Conservation (phyloP, 2,113 vertebrate genomes). For the Tychaedon coryphoeus region DNA sequence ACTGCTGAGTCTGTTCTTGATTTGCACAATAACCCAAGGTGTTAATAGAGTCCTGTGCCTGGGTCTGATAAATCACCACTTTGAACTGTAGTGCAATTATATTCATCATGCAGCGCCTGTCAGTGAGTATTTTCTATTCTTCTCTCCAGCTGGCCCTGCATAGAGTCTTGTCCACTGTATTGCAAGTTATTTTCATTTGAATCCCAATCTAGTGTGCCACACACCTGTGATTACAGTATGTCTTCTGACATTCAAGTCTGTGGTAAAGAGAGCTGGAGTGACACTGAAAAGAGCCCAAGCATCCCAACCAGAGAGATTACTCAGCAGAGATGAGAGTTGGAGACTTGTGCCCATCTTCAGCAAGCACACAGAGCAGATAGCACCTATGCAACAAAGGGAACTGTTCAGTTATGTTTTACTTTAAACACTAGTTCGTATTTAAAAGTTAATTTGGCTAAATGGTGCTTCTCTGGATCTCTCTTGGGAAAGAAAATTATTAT, state of each 20-base stretch:
- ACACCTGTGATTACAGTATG: neutral
- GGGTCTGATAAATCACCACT: neutral
- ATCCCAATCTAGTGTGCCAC: neutral
- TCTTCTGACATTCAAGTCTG: neutral
- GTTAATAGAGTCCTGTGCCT: neutral
- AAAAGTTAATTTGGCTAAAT: neutral
- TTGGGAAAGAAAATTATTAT: neutral
- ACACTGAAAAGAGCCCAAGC: neutral
- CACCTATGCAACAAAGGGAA: neutral
- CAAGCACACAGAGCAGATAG: neutral
- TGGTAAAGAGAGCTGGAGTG: neutral
- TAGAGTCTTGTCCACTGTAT: neutral
- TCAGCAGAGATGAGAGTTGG: neutral
- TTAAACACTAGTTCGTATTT: neutral
- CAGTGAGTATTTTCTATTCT: neutral
- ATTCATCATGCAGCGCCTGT: neutral
- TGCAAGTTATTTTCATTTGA: neutral
- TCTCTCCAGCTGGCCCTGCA: neutral
- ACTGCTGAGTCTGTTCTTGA: neutral
- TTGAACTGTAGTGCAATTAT: neutral
- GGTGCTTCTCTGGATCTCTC: neutral
- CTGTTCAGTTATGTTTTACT: neutral
- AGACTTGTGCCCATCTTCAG: neutral
- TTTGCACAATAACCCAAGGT: neutral
- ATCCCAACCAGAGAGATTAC: neutral